Evolutionary conservation across 2,797 vertebrate genomes (phyloP).

Genomic region (Myripristis murdjan): DNA sequence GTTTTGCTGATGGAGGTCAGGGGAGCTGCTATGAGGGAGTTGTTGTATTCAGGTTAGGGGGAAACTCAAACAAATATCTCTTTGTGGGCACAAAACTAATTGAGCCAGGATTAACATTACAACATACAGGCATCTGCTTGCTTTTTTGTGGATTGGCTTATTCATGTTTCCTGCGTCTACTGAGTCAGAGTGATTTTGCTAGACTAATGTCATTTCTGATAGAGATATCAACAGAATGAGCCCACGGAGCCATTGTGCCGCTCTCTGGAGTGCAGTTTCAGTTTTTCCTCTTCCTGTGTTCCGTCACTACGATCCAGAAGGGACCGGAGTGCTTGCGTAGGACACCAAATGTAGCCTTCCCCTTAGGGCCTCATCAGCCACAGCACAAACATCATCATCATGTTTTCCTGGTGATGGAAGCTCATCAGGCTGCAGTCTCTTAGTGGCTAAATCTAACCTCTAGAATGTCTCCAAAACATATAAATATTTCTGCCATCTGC

Average conservation of each 20-base stretch:
- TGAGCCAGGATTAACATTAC: constrained; percentile 7
- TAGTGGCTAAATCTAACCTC: not conserved
- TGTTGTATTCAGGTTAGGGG: not conserved
- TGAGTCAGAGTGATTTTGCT: not conserved
- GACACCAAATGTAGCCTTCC: constrained; percentile 7
- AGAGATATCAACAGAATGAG: not conserved
- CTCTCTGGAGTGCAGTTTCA: not conserved
- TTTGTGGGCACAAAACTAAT: too few relatives aligned
- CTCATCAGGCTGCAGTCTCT: constrained; percentile 7
- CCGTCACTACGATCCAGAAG: constrained; percentile 35
- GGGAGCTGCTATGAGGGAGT: not conserved
- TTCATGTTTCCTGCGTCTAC: not conserved
- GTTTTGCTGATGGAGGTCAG: not conserved
- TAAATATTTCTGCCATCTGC: not conserved
- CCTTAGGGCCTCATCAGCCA: constrained; percentile 41
- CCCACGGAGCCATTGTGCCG: not conserved
- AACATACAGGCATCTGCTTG: not conserved
- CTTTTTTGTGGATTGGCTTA: not conserved
- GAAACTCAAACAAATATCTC: too few relatives aligned
- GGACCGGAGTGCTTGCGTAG: constrained; percentile 16
- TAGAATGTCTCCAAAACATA: not conserved
- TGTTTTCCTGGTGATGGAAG: constrained; percentile 39
- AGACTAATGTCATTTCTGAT: not conserved
- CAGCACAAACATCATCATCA: constrained; percentile 31
- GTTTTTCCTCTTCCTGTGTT: constrained; percentile 6